phyloP scores from a whole-genome alignment of 2,797 vertebrate genomes.

The Hapalemur alaotrensis region DNA sequence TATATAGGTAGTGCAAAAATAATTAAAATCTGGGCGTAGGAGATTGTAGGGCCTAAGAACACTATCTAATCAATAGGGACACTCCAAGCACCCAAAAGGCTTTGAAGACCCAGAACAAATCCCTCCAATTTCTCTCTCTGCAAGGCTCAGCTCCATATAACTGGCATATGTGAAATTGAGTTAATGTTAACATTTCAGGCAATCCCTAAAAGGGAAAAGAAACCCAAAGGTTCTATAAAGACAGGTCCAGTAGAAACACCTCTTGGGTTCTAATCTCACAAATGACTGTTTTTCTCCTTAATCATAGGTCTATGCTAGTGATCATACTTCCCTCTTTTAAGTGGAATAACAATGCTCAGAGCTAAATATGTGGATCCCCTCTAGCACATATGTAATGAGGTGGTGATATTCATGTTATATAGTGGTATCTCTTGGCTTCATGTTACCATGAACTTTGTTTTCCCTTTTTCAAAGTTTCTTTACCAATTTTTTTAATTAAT shows the following conservation, averaged over 20 bases:
- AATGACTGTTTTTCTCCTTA: not conserved
- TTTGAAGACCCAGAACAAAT: conserved; percentile 15
- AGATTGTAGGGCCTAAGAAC: not conserved
- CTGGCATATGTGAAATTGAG: not conserved
- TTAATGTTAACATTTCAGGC: not conserved
- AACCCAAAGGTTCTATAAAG: not conserved
- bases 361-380: not conserved
- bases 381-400: not conserved
- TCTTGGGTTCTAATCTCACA: not conserved
- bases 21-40: not conserved
- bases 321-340: not conserved
- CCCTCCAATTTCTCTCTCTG: not conserved
- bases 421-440: not conserved
- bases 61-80: not conserved
- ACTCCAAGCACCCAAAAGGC: not conserved
- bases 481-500: not conserved
- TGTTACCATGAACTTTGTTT: not conserved
- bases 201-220: not conserved
- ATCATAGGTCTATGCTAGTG: not conserved
- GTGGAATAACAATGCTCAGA: not conserved
- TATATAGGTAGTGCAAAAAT: not conserved
- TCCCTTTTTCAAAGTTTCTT: not conserved
- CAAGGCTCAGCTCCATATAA: not conserved
- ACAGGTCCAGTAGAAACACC: not conserved
- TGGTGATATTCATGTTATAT: not conserved